Base-by-base conservation (phyloP, 2,888 invertebrate species). In the Caenorhabditis sp. region DNA sequence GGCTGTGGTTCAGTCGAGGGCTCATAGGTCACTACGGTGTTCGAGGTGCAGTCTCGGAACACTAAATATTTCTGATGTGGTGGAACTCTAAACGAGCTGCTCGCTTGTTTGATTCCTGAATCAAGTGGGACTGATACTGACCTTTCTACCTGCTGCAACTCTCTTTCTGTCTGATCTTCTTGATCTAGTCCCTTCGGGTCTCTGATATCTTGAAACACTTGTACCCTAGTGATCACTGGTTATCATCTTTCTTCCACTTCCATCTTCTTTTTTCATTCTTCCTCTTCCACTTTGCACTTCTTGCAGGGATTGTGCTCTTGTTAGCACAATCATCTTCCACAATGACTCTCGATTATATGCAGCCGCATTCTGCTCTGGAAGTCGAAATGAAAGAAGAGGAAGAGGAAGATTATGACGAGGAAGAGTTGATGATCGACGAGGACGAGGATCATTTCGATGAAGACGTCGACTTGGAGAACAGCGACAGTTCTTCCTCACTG, bases 351-450 rank as follows among this genome's bases (percentile, higher is more conserved):
- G 68, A 63, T 37, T 72, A 48, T 50, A 48, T 50, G 41, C 43
- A 58, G 15, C 58, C 41, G 13, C 43, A 41, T 8, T 27, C 66
- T 15, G 46, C 48, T 11, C 22, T 32, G 17, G 72, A 63, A n/a
- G 53, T 35, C 9, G 52, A 30, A 15, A 70, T 61, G 58, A 55
- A 58, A 43, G 80, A 77, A 15, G 65, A n/a, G n/a, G n/a, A 68
- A 5, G 71, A 52, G 13, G 48, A 53, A n/a, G 77, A 81, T n/a
- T 61, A 59, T 11, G 65, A 73, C 9, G 76, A 76, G 1, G 81
- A 77, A 43, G 80, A 74, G 50, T 35, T 73, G 20, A 53, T 70
- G 62, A 63, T 66, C 9, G 79, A 77, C 32, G 81, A 66, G n/a
- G 72, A 71, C 15, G 79, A 73, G 30, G 77, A 79, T 13, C 52